phyloP scores from a whole-genome alignment of 2,113 vertebrate species.

The Actinemys pallida region DNA sequence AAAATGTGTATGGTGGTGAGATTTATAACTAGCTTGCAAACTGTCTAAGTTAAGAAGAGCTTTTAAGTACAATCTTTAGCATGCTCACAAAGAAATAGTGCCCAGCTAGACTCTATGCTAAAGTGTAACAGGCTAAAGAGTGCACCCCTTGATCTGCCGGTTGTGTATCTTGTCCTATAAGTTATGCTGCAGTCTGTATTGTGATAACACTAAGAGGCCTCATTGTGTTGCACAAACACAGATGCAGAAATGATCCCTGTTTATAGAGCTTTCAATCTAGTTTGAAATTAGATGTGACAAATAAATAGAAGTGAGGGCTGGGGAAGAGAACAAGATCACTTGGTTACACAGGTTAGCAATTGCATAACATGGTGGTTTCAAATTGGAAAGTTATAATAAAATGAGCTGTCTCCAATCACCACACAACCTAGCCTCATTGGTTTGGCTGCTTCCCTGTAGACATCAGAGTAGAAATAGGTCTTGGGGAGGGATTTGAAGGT shows the following conservation, averaged over 20 bases:
- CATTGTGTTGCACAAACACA: not conserved
- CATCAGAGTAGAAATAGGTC: not conserved
- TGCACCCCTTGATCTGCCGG: not conserved
- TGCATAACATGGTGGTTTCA: not conserved
- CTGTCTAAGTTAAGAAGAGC: not conserved
- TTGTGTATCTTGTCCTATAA: not conserved
- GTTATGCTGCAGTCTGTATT: not conserved
- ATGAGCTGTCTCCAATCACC: not conserved
- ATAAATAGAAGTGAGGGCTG: not conserved
- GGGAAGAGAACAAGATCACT: not conserved
- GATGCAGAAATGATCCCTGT: not conserved
- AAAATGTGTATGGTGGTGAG: not conserved
- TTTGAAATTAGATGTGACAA: not conserved
- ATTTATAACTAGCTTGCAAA: not conserved
- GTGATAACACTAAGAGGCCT: not conserved
- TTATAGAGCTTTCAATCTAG: not conserved
- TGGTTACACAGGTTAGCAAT: accelerated
- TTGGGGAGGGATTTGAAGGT: not conserved
- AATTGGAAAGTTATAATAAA: not conserved
- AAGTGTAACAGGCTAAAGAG: not conserved
- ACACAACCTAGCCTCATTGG: not conserved
- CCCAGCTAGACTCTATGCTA: not conserved
- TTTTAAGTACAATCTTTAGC: not conserved
- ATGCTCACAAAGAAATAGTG: not conserved
- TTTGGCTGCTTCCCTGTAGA: not conserved